These are phyloP conservation scores for Nansenia antarctica DNA, from an alignment of 2,113 vertebrate species.

Conservation along the genomic window DNA sequence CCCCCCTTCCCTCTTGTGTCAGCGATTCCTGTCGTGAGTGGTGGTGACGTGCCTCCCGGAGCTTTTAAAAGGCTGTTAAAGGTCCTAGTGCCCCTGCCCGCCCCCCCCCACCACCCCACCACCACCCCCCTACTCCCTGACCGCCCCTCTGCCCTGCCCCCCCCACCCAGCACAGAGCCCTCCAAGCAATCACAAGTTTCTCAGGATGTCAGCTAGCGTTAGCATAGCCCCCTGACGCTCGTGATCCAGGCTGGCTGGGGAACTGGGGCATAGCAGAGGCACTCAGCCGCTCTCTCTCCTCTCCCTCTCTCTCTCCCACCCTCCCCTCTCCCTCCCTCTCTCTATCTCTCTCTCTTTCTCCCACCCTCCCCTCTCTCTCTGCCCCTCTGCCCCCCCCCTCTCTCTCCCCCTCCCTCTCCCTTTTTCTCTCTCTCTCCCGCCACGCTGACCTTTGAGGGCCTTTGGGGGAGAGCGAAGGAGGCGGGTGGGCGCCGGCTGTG, in stretches of 20 bases:
- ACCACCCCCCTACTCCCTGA: slow-evolving; percentile 37
- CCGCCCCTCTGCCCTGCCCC: slow-evolving; percentile 29
- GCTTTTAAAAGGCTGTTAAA: slow-evolving; percentile 70
- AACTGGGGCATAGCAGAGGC: slow-evolving; percentile 63
- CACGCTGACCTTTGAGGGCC: slow-evolving; percentile 59
- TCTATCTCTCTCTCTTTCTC: too few species aligned
- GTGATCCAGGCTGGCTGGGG: slow-evolving; percentile 49
- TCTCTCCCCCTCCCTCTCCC: too few species aligned
- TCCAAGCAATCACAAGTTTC: slow-evolving; percentile 65
- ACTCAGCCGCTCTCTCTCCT: too few species aligned
- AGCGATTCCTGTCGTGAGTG: slow-evolving; percentile 52
- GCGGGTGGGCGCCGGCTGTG: slow-evolving; percentile 42
- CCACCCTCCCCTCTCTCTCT: too few species aligned
- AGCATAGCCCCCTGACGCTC: slow-evolving; percentile 49
- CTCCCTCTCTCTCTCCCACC: too few species aligned
- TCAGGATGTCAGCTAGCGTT: slow-evolving; percentile 72
- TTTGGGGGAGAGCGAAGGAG: slow-evolving; percentile 53
- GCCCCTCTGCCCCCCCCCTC: too few species aligned
- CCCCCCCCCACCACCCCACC: slow-evolving; percentile 24
- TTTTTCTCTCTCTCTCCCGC: too few species aligned
- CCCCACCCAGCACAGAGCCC: slow-evolving; percentile 40
- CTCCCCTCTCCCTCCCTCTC: too few species aligned
- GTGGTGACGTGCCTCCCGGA: slow-evolving; percentile 45
- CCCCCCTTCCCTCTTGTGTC: slow-evolving; percentile 31
- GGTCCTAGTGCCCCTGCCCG: slow-evolving; percentile 48